Conservation (phyloP, 2,888 invertebrate species). For the Tipula lateralis region DNA sequence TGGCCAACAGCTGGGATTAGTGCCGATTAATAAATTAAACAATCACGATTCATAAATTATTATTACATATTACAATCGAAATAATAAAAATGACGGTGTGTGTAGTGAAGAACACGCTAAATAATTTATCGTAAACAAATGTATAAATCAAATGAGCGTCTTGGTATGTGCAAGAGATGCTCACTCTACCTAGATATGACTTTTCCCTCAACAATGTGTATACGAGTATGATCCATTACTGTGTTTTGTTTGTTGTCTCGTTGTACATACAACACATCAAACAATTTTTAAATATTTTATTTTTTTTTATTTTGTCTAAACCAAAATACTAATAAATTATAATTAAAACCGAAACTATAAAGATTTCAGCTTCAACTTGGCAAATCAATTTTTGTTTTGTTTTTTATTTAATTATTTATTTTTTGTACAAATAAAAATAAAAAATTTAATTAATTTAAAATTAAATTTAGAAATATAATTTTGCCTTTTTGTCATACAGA, state of each 20-base stretch:
- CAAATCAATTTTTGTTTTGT: neutral
- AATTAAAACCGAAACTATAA: constrained; percentile 24
- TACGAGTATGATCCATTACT: neutral
- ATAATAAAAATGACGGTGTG: neutral
- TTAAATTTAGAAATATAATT: constrained; percentile 2
- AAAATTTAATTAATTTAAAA: neutral
- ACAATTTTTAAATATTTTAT: neutral
- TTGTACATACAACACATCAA: neutral
- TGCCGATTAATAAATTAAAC: neutral
- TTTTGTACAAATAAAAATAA: neutral
- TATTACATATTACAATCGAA: neutral
- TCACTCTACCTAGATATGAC: neutral
- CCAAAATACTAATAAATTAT: constrained; percentile 15
- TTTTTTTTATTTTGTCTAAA: neutral
- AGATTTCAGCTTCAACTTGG: constrained; percentile 11
- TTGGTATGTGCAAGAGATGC: neutral
- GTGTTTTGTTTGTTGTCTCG: neutral
- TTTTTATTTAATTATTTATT: neutral
- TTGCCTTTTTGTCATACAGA: neutral
- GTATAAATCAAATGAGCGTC: neutral
- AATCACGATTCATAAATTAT: neutral
- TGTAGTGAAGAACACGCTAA: neutral
- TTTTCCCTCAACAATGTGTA: neutral
- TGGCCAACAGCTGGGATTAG: neutral
- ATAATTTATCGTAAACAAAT: neutral